Conservation (phyloP, 2,797 vertebrate species). For the Myripristis jacobus region DNA sequence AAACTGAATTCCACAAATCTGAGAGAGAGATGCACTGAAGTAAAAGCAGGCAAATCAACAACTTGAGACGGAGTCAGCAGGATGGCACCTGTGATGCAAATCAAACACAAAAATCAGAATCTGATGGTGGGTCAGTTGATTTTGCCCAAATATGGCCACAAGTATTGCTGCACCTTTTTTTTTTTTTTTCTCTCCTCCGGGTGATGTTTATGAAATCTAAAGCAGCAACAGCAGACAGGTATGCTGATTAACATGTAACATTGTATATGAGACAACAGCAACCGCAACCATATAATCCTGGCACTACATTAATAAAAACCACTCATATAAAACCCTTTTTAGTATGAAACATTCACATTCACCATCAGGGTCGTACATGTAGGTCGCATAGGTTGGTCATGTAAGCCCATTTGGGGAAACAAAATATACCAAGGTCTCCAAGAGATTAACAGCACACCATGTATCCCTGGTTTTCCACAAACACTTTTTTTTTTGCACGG, state of each 20-base stretch:
- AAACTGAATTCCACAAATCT: constrained; percentile 39
- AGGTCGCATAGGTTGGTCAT: constrained; percentile 43
- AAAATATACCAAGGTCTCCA: constrained; percentile 60
- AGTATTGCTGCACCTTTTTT: constrained; percentile 54
- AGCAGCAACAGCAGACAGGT: constrained; percentile 38
- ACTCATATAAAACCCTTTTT: constrained; percentile 66
- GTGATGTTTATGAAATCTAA: constrained; percentile 38
- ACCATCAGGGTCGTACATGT: constrained; percentile 55
- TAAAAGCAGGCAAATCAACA: constrained; percentile 53
- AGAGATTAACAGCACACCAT: constrained; percentile 48
- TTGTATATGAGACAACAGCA: constrained; percentile 33
- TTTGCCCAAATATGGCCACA: constrained; percentile 53
- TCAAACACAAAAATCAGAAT: constrained; percentile 37
- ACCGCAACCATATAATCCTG: constrained; percentile 39
- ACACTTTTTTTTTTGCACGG: constrained; percentile 51
- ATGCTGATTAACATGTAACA: constrained; percentile 38
- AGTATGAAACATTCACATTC: constrained; percentile 74
- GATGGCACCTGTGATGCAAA: constrained; percentile 40
- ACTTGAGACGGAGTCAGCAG: constrained; percentile 35
- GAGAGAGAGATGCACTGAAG: constrained; percentile 48
- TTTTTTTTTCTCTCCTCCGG: constrained; percentile 31
- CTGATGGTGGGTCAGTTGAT: constrained; percentile 26
- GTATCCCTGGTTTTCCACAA: constrained; percentile 71
- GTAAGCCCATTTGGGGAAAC: constrained; percentile 49
- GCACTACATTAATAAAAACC: constrained; percentile 56